A percentile compares a stretch with the other conserved stretches of the same genome.
Evolutionary conservation across 2,797 vertebrate genomes (phyloP).

Genomic region (Sebastiscus tertius): DNA sequence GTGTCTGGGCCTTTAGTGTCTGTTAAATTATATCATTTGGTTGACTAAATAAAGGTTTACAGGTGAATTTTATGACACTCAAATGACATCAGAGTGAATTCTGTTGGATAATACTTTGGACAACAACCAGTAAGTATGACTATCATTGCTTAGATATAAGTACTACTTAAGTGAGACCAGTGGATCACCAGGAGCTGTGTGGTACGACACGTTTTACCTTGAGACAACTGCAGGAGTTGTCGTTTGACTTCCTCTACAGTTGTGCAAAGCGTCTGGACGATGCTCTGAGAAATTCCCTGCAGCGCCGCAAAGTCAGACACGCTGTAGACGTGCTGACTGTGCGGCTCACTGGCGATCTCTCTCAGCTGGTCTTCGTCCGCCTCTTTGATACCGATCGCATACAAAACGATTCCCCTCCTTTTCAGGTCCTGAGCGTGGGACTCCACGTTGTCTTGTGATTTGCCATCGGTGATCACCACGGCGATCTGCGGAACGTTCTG

Average conservation of each 20-base stretch:
- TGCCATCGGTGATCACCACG: constrained; percentile 82
- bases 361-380: constrained; percentile 78
- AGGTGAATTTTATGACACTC: background rate
- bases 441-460: constrained; percentile 78
- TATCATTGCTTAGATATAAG: background rate
- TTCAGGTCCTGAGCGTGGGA: constrained; percentile 66
- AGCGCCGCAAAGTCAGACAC: constrained; percentile 80
- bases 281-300: constrained; percentile 77
- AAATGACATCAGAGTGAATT: background rate
- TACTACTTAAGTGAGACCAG: background rate
- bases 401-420: constrained; percentile 77
- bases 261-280: constrained; percentile 82
- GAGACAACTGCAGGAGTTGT: constrained; percentile 60
- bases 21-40: no score
- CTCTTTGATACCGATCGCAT: constrained; percentile 82
- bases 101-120: background rate
- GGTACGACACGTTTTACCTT: constrained; percentile 71
- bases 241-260: constrained; percentile 78
- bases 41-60: background rate
- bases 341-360: constrained; percentile 79
- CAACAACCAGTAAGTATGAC: background rate
- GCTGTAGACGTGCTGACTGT: constrained; percentile 76
- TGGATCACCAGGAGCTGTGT: background rate
- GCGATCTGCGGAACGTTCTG: constrained; percentile 80
- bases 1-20: background rate